Evolutionary conservation across 2,888 invertebrate genomes (phyloP).

Genomic region (Epicampocera succincta): DNA sequence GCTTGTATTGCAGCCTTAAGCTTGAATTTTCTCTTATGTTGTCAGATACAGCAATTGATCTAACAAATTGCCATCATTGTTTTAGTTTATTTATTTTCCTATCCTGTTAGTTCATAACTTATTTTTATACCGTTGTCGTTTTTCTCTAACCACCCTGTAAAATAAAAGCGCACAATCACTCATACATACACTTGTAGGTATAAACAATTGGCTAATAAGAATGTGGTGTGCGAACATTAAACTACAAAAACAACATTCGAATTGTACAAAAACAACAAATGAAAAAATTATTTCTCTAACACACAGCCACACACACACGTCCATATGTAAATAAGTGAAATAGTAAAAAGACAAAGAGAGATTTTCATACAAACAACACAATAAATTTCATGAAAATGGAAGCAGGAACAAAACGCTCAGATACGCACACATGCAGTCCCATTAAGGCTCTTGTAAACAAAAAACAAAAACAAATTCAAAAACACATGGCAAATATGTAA

Average conservation of each 20-base stretch:
- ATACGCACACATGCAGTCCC: slow-evolving; percentile 20
- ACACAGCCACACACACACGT: too few relatives aligned
- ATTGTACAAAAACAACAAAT: neutral
- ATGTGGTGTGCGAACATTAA: slow-evolving; percentile 1
- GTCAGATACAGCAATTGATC: too few relatives aligned
- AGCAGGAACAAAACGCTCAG: slow-evolving; percentile 20
- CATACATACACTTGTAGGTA: neutral
- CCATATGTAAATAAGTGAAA: neutral
- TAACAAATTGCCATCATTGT: too few relatives aligned
- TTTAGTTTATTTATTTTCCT: too few relatives aligned
- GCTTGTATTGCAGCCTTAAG: too few relatives aligned
- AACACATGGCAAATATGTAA: slow-evolving; percentile 42
- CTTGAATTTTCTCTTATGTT: too few relatives aligned
- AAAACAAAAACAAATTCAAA: slow-evolving; percentile 41
- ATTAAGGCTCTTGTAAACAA: neutral
- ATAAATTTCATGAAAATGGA: slow-evolving; percentile 31
- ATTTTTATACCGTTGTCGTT: too few relatives aligned
- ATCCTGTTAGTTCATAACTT: too few relatives aligned
- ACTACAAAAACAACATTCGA: slow-evolving; percentile 28
- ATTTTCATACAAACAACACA: neutral
- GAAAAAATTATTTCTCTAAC: slow-evolving; percentile 2
- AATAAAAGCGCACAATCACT: neutral
- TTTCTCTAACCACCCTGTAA: slow-evolving; percentile 2
- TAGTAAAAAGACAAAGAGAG: slow-evolving; percentile 14
- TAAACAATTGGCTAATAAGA: slow-evolving; percentile 53